Base-by-base conservation (phyloP, 2,888 invertebrate species). In the Drosophila atripex region DNA sequence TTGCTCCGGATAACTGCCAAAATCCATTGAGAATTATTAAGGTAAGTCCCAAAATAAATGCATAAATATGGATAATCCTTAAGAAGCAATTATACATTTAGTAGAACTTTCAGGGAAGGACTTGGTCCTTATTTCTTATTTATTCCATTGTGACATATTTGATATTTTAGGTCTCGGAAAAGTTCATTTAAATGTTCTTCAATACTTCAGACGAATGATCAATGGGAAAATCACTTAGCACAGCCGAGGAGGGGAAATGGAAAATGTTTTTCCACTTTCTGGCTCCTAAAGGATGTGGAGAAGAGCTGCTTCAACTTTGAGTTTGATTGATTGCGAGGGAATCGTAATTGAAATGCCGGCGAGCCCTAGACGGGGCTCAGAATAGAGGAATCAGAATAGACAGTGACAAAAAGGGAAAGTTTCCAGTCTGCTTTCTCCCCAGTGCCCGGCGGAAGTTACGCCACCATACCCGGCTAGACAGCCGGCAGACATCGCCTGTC, bases 321-420 rank as follows among this genome's bases (percentile, higher is more conserved):
- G 77, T 73, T 79, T 82, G 82, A 82, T 82, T 85, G 82, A 82
- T 82, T 73, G 85, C 85, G 70, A 45, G 46, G 68, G 72, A 66
- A 55, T 61, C 64, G 71, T 74, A 78, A 85, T 85, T 82, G 77
- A 82, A 82, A 61, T 77, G 53, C 78, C 71, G 73, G 47, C 55
- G 63, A 60, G 54, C 64, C 47, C 21, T 41, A 30, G 14, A 18
- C 11, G 12, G 14, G 68, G 14, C 23, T 16, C n/a, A n/a, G n/a
- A n/a, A n/a, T n/a, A 28, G 14, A 30, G 45, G 35, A 14, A 38
- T 46, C 45, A 9, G 51, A 38, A 61, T 61, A 64, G 61, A 64
- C 64, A 66, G 50, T 71, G 73, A 57, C 53, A 46, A 43, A 65
- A 73, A 78, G 76, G 16, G 78, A 84, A 78, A 85, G 85, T 82